Percentiles rank a stretch among this genome's conserved stretches.
These are phyloP conservation scores for Schlechtendalia chinensis DNA, from an alignment of 1,140 invertebrate species.

Conservation along the genomic window DNA sequence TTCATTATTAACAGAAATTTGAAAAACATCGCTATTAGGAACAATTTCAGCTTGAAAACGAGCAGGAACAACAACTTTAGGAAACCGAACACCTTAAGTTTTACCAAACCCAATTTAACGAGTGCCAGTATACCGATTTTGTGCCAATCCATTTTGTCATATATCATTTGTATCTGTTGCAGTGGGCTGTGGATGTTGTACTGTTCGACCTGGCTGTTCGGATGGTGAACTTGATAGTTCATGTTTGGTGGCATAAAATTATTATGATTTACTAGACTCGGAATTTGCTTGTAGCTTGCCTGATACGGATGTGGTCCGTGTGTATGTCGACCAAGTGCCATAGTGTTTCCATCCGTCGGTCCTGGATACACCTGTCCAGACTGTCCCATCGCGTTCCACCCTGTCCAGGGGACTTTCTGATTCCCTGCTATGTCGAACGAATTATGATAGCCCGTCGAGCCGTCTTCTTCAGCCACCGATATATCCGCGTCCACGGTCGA, in stretches of 20 bases:
- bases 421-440: not conserved
- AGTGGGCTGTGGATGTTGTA: not conserved
- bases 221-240: not conserved
- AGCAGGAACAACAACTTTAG: conserved; percentile 49
- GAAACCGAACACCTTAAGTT: conserved; percentile 47
- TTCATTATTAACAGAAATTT: conserved; percentile 50
- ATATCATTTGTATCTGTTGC: conserved; percentile 17
- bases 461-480: conserved; percentile 7
- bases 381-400: not conserved
- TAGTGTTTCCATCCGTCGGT: not conserved
- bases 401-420: not conserved
- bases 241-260: no score
- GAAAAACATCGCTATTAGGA: conserved; percentile 35
- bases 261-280: not conserved
- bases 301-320: not conserved
- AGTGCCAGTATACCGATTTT: conserved; percentile 46
- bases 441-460: not conserved
- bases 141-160: conserved; percentile 41
- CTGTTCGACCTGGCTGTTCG: not conserved
- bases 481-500: not conserved
- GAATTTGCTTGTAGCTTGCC: not conserved
- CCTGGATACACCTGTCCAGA: accelerated
- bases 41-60: conserved; percentile 48
- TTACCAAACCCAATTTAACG: conserved; percentile 47
- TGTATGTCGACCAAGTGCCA: not conserved